Evolutionary conservation across 2,113 vertebrate genomes (phyloP).

Genomic region (Anguilla japonica): DNA sequence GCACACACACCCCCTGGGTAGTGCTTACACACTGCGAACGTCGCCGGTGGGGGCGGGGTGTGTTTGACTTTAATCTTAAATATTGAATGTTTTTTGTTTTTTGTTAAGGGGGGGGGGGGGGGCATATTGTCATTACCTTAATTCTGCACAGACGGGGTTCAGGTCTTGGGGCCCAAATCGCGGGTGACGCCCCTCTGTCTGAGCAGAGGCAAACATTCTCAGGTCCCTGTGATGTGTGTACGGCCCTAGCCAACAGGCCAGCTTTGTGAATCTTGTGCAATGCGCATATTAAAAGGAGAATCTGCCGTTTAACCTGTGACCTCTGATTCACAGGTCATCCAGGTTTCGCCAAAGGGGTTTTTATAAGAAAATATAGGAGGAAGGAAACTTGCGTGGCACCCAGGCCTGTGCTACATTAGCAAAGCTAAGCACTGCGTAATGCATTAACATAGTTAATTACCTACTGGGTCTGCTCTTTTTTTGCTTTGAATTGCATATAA

Average conservation of each 20-base stretch:
- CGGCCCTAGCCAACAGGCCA: background rate
- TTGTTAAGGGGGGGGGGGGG: background rate
- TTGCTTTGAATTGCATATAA: too few relatives aligned
- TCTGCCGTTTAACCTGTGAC: background rate
- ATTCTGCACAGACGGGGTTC: background rate
- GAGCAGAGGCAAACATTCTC: background rate
- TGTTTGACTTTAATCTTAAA: too few relatives aligned
- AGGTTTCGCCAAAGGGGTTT: background rate
- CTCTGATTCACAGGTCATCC: background rate
- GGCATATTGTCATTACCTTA: background rate
- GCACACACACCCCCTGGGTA: background rate
- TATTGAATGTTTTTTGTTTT: background rate
- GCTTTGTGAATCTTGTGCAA: background rate
- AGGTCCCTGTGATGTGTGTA: conserved; percentile 12
- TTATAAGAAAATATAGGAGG: too few relatives aligned
- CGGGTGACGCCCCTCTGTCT: background rate
- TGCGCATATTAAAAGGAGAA: background rate
- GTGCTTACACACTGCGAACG: background rate
- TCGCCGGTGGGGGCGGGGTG: too few relatives aligned
- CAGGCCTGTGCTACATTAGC: too few relatives aligned
- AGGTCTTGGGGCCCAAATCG: conserved; percentile 4
- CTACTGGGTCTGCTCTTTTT: too few relatives aligned
- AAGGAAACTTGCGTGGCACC: too few relatives aligned
- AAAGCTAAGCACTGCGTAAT: too few relatives aligned
- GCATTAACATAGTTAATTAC: too few relatives aligned